phyloP scores from a whole-genome alignment of 2,797 vertebrate genomes.

The Muscicapa striata region DNA sequence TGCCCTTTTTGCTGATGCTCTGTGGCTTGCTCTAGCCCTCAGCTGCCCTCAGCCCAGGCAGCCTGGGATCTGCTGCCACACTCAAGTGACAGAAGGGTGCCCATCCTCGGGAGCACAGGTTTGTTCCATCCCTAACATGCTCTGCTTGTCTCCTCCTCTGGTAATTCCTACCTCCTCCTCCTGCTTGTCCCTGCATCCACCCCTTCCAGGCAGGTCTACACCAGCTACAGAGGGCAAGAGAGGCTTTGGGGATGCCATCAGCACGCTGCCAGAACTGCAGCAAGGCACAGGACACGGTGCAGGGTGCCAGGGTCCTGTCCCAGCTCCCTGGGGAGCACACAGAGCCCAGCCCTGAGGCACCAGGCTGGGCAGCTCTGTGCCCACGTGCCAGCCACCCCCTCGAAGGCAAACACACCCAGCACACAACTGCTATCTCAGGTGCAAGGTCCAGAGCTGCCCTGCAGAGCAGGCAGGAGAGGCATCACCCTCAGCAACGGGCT shows the following conservation, averaged over 20 bases:
- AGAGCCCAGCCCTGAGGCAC: background rate
- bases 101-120: background rate
- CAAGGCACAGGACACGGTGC: accelerated
- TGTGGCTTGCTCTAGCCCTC: background rate
- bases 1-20: background rate
- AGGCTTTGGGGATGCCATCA: background rate
- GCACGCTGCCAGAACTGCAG: background rate
- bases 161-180: background rate
- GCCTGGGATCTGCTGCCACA: background rate
- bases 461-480: background rate
- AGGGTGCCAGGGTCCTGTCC: background rate
- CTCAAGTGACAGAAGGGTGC: background rate
- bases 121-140: background rate
- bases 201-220: background rate
- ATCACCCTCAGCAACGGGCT: background rate
- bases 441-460: background rate
- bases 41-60: background rate
- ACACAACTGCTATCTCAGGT: background rate
- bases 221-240: background rate
- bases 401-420: background rate
- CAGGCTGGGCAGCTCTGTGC: background rate
- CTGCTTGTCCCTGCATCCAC: background rate
- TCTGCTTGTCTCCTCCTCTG: background rate
- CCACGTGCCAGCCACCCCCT: accelerated
- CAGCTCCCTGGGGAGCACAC: accelerated